These are phyloP conservation scores for Galeopterus variegatus DNA, from an alignment of 2,113 vertebrate species.

Conservation along the genomic window DNA sequence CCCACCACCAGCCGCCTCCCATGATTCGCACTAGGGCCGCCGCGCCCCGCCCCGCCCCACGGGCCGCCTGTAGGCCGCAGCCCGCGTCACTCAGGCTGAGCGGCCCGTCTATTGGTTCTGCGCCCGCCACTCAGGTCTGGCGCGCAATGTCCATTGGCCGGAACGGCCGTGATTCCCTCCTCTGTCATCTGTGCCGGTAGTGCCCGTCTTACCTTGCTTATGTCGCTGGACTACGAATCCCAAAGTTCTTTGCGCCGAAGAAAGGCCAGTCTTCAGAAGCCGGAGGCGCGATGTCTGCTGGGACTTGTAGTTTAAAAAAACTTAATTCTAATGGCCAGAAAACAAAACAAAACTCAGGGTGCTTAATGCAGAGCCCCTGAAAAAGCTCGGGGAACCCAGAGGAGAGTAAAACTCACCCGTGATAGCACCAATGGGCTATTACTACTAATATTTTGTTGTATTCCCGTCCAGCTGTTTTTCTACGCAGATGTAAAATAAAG, in stretches of 20 bases:
- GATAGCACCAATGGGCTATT: background rate
- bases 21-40: slow-evolving; percentile 68
- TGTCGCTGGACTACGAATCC: slow-evolving; percentile 63
- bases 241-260: background rate
- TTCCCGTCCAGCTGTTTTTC: background rate
- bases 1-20: slow-evolving; percentile 85
- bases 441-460: slow-evolving; percentile 7
- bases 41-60: background rate
- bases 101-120: background rate
- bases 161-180: slow-evolving; percentile 18
- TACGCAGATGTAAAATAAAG: background rate
- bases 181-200: slow-evolving; percentile 74
- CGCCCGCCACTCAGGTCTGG: background rate
- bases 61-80: slow-evolving; percentile 45
- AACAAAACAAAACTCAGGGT: background rate
- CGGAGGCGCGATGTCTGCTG: background rate
- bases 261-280: background rate
- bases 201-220: slow-evolving; percentile 27
- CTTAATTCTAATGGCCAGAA: background rate
- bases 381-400: background rate
- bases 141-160: slow-evolving; percentile 58
- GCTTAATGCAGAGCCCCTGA: slow-evolving; percentile 8
- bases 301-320: slow-evolving; percentile 65
- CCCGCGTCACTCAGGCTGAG: background rate
- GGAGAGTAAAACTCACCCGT: slow-evolving; percentile 3